phyloP scores from a whole-genome alignment of 2,888 invertebrate species.

The Onthophagus sagittarius region DNA sequence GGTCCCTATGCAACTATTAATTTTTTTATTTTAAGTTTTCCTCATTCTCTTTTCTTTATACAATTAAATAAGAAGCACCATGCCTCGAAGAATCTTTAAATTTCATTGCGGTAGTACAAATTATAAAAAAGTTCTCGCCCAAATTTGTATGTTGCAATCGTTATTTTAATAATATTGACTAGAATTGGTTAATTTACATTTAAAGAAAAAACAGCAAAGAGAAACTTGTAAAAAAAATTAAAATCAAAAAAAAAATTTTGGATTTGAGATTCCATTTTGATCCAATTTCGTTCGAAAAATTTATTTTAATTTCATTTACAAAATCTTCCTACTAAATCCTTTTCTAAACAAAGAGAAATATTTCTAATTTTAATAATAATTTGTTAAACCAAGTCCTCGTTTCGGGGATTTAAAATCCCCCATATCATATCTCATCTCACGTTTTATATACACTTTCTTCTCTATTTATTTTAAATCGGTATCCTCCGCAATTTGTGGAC shows the following conservation, averaged over 20 bases:
- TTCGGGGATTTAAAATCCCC: too few relatives aligned
- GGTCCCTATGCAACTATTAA: not conserved
- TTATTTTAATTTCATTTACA: not conserved
- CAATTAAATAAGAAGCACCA: not conserved
- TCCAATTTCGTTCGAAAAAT: not conserved
- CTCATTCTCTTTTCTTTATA: not conserved
- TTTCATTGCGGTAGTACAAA: too few relatives aligned
- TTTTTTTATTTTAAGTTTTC: not conserved
- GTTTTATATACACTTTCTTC: too few relatives aligned
- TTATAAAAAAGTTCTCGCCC: not conserved
- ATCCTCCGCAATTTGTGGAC: not conserved
- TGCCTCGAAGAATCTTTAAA: not conserved
- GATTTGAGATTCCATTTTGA: not conserved
- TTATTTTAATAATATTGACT: not conserved
- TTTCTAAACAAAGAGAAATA: too few relatives aligned
- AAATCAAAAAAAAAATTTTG: not conserved
- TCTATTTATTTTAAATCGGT: too few relatives aligned
- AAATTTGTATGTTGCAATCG: not conserved
- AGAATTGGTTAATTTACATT: not conserved
- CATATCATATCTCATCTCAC: too few relatives aligned
- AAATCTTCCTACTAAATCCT: too few relatives aligned
- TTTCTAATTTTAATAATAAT: too few relatives aligned
- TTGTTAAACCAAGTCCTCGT: too few relatives aligned
- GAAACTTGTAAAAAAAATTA: not conserved
- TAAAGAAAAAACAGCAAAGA: not conserved